These are phyloP conservation scores for Acanthopleura granulata DNA, from an alignment of 2,888 invertebrate genomes.

Conservation along the genomic window DNA sequence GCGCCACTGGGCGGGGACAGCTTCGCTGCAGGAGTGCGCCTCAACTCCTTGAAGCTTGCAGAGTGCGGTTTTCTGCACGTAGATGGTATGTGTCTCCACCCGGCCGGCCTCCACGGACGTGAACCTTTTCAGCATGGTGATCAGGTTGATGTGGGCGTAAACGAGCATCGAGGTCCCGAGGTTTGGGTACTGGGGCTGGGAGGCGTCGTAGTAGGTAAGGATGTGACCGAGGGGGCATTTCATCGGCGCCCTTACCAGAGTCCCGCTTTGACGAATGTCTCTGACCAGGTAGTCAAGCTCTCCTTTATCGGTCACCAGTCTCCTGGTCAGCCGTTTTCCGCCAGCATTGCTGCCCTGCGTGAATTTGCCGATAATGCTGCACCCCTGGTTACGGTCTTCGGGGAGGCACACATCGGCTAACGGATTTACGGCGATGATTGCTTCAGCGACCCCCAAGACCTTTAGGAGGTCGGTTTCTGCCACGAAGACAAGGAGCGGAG, in stretches of 20 bases:
- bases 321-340: background rate
- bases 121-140: background rate
- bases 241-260: too few species aligned
- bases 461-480: too few species aligned
- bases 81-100: background rate
- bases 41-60: background rate
- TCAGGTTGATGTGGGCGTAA: too few species aligned
- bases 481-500: conserved; percentile 21
- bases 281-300: too few species aligned
- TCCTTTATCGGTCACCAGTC: too few species aligned
- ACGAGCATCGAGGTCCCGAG: background rate
- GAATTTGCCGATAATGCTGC: too few species aligned
- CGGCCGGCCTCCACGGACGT: background rate
- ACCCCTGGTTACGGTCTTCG: too few species aligned
- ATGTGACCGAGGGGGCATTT: background rate
- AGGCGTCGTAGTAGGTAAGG: background rate
- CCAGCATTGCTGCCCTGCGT: background rate
- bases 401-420: too few species aligned
- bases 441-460: background rate
- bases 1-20: background rate
- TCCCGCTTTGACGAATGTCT: too few species aligned
- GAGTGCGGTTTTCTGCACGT: background rate
- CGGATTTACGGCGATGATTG: background rate
- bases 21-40: background rate
- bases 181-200: background rate